These are phyloP conservation scores for Drosophila busckii DNA, from an alignment of 1,140 invertebrate genomes.

Conservation along the genomic window DNA sequence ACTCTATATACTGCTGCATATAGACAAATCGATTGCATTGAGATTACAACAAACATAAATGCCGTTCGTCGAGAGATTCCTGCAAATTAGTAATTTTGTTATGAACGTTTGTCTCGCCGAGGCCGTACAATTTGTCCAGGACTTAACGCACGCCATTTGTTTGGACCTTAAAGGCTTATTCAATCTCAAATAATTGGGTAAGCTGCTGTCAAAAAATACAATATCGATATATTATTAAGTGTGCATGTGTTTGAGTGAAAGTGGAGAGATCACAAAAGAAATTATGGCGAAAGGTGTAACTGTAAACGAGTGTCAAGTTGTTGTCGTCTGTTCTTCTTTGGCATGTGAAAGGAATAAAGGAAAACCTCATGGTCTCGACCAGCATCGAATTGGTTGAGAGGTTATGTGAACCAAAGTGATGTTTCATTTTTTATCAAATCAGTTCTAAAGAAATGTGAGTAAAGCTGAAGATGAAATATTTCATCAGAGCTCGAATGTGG, in stretches of 20 bases:
- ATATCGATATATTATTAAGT: not conserved
- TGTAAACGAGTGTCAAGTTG: too few species aligned
- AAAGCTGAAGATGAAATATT: too few species aligned
- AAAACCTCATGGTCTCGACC: slow-evolving; percentile 40
- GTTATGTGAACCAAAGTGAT: too few species aligned
- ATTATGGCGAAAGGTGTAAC: too few species aligned
- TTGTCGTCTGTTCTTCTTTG: too few species aligned
- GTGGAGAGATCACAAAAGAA: too few species aligned
- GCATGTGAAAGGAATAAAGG: slow-evolving; percentile 8
- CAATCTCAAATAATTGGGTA: slow-evolving; percentile 43
- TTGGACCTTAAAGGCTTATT: slow-evolving; percentile 57
- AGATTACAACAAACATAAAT: slow-evolving; percentile 56
- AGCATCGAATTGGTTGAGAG: slow-evolving; percentile 16
- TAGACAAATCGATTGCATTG: slow-evolving; percentile 34
- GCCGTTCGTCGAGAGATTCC: slow-evolving; percentile 65
- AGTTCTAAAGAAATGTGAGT: too few species aligned
- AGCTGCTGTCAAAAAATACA: slow-evolving; percentile 20
- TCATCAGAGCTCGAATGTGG: too few species aligned
- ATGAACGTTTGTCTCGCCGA: slow-evolving; percentile 67
- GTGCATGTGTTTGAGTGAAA: slow-evolving; percentile 31
- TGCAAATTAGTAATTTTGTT: slow-evolving; percentile 69
- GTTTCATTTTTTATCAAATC: too few species aligned
- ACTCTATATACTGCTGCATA: slow-evolving; percentile 18
- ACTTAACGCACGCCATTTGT: slow-evolving; percentile 61
- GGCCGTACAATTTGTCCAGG: slow-evolving; percentile 66